phyloP scores from a whole-genome alignment of 2,797 vertebrate species.

The Margarornis squamiger region DNA sequence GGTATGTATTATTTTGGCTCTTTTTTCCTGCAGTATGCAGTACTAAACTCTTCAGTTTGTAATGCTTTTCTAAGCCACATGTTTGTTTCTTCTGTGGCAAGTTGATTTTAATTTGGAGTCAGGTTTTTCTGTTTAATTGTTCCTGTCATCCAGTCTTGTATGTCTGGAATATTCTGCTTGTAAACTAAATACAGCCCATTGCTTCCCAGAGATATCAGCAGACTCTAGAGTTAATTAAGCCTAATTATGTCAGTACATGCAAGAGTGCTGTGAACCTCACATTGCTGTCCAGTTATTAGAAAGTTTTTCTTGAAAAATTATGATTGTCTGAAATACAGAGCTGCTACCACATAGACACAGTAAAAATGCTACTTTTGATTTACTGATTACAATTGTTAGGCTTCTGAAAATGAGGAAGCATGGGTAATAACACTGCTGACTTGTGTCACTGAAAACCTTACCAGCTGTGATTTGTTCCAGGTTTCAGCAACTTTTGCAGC shows the following conservation, averaged over 20 bases:
- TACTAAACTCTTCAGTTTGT: neutral
- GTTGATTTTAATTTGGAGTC: neutral
- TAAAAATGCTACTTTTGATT: neutral
- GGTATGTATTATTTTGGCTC: conserved; percentile 73
- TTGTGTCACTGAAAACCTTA: neutral
- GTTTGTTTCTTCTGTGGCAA: neutral
- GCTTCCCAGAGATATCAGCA: neutral
- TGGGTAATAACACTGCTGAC: neutral
- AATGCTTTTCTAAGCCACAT: neutral
- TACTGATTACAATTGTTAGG: neutral
- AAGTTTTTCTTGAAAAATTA: neutral
- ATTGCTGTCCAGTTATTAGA: neutral
- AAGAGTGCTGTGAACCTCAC: neutral
- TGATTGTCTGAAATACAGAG: neutral
- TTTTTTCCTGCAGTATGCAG: neutral
- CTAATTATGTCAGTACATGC: neutral
- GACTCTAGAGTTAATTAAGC: neutral
- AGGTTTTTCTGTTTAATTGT: neutral
- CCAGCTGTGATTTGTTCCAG: conserved; percentile 51
- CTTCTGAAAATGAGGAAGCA: neutral
- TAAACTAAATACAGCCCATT: neutral
- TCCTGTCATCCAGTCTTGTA: neutral
- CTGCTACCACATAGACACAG: neutral
- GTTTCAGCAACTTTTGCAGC: conserved; percentile 88
- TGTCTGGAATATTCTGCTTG: neutral